Base-by-base conservation (phyloP, 1,140 invertebrate species). In the Trissolcus basalis region DNA sequence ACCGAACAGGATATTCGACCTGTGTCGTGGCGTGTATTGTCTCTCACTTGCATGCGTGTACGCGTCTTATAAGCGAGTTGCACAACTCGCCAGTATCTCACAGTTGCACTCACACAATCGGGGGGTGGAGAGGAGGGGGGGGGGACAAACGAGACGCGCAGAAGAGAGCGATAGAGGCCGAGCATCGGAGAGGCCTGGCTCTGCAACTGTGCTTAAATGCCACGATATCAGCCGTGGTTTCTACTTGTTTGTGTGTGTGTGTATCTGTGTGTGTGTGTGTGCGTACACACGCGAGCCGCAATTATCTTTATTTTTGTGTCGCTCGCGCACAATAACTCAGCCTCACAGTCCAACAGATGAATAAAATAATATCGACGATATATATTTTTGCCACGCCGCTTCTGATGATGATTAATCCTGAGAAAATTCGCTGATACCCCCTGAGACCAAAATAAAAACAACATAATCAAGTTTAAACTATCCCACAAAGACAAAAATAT, bases 1-100 rank as follows among this genome's bases (percentile, higher is more conserved):
- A 82, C 83, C 73, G 58, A 86, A 86, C 84, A 86, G 85, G 84
- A 85, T 86, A 86, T 80, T 79, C 80, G 78, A 81, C 67, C 72
- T 67, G 64, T 75, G 79, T 81, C 76, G 77, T 36, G 64, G 10
- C 64, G 69, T 68, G 71, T 77, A 83, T 84, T 82, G 82, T 80
- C 74, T 80, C 76, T 75, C 55, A 59, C 68, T 79, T 60, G 53
- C 63, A 72, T 80, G 82, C 72, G 80, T 81, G 55, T 68, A 72
- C 75, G 73, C 76, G 63, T 67, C 69, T 73, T 58, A 63, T 64
- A 49, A 69, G 54, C 77, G 27, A 54, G 78, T 84, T 86, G 82
- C 84, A 78, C 83, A 85, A 86, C 69, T 35, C 43, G 44, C 54
- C 9, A n/a, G 36, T 69, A 53, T 56, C 72, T 60, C 72, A 65